Conservation (phyloP, 92 coral and sea anemone species). For the Epizoanthus ramosus region DNA sequence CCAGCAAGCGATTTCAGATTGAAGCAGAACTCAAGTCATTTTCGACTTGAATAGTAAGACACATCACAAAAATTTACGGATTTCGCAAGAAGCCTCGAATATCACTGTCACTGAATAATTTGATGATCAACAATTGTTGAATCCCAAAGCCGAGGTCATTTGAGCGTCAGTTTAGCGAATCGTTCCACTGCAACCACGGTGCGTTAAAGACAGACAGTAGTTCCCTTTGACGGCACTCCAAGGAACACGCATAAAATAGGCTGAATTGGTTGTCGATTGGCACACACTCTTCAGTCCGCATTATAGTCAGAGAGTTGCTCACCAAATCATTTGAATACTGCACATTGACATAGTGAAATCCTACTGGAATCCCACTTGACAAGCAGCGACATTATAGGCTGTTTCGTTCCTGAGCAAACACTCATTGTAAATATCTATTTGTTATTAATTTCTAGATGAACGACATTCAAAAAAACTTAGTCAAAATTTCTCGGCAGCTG, state of each 20-base stretch:
- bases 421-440: constrained; percentile 55
- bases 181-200: constrained; percentile 10
- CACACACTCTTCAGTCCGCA: constrained; percentile 14
- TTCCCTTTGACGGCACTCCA: neutral
- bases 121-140: constrained; percentile 27
- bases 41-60: neutral
- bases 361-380: constrained; percentile 62
- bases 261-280: constrained; percentile 13
- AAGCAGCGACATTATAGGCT: constrained; percentile 78
- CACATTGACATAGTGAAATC: constrained; percentile 76
- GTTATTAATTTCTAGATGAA: constrained; percentile 64
- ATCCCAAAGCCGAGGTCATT: constrained; percentile 10
- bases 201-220: neutral
- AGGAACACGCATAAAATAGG: neutral
- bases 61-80: constrained; percentile 21
- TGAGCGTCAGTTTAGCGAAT: neutral
- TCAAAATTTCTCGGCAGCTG: constrained; percentile 27
- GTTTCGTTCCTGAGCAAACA: constrained; percentile 62
- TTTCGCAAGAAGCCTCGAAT: constrained; percentile 35
- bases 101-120: neutral
- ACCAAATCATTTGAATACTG: constrained; percentile 78
- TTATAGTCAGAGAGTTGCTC: constrained; percentile 20
- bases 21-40: constrained; percentile 2
- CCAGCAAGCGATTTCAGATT: neutral
- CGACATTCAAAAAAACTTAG: constrained; percentile 32